Conservation (phyloP, 2,888 invertebrate genomes). For the Napeogenes sylphis region DNA sequence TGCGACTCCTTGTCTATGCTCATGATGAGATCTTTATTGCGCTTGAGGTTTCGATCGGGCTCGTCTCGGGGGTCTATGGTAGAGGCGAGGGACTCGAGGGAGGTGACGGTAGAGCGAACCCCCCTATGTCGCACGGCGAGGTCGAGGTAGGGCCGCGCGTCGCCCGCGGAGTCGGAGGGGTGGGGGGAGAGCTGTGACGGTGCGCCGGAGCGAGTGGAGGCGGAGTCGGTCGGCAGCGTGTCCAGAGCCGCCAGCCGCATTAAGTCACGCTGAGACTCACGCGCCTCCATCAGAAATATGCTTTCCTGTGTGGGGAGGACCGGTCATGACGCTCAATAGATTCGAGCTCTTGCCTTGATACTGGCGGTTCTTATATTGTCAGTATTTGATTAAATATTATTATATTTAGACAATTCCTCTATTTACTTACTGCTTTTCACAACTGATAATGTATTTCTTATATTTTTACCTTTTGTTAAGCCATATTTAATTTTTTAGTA, state of each 20-base stretch:
- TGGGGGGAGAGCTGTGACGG: conserved; percentile 32
- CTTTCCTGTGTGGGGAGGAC: conserved; percentile 79
- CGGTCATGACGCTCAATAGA: background rate
- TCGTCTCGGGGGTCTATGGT: conserved; percentile 53
- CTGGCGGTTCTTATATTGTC: too few species aligned
- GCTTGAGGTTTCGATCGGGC: conserved; percentile 46
- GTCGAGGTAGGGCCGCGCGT: conserved; percentile 46
- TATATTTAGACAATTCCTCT: background rate
- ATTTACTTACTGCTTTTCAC: background rate
- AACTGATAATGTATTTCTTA: too few species aligned
- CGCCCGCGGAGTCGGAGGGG: conserved; percentile 29
- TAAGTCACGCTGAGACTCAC: conserved; percentile 83
- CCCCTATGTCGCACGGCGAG: conserved; percentile 46
- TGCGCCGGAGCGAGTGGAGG: conserved; percentile 34
- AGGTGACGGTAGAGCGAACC: conserved; percentile 73
- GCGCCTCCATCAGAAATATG: conserved; percentile 88
- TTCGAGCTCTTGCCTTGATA: too few species aligned
- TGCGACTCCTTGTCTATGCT: conserved; percentile 56
- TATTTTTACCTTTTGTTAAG: too few species aligned
- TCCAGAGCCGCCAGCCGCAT: conserved; percentile 62
- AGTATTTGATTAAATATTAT: background rate
- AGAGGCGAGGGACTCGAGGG: conserved; percentile 74
- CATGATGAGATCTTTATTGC: conserved; percentile 47
- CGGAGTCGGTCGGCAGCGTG: conserved; percentile 36
- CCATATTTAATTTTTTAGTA: background rate